Evolutionary conservation across 2,113 vertebrate species (phyloP), one percentile per base, ranked within the genome.

Genomic region (Recurvirostra avosetta): DNA sequence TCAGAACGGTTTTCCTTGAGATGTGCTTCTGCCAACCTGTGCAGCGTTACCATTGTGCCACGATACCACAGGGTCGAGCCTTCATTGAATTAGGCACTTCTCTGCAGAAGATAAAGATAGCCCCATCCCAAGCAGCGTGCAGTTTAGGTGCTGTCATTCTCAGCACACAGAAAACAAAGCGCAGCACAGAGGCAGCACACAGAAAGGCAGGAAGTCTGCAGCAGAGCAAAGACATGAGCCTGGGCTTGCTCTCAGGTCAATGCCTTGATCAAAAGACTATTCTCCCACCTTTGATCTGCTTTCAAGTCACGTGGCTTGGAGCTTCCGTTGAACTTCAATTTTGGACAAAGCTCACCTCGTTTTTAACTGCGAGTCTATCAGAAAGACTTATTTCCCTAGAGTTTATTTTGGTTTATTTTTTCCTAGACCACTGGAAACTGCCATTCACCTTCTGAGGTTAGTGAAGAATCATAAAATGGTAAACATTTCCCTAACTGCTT

Each of bases 311-410:
- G 0, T 23, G 68, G 36, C 47, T 92, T 45, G 38, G 62, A 50
- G 20, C 71, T 84, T 67, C 52, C 87, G 27, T 63, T 50, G 59
- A 77, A n/a, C 65, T 75, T 59, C 52, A 41, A 14, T 86, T 90
- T 92, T 53, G 52, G 45, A 56, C 25, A 75, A 78, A 94, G 30
- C 12, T 78, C 40, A n/a, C 19, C n/a, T 68, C 8, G 41, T 68
- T 96, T 96, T 74, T 87, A 92, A 89, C 45, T 55, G 27, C 0
- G 11, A 61, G 4, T 84, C 52, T 50, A 30, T 47, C 66, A 91
- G 70, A 91, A 94, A 53, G 16, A 29, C 8, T 81, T 74, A 77
- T 75, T 92, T 97, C 70, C 70, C 73, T 26, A 5, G 55, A 71
- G 65, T 16, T 87, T 45, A 12, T 86, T 77, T 88, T n/a, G 15